Base-by-base conservation (phyloP, 2,888 invertebrate genomes). In the Drosophila prostipennis region DNA sequence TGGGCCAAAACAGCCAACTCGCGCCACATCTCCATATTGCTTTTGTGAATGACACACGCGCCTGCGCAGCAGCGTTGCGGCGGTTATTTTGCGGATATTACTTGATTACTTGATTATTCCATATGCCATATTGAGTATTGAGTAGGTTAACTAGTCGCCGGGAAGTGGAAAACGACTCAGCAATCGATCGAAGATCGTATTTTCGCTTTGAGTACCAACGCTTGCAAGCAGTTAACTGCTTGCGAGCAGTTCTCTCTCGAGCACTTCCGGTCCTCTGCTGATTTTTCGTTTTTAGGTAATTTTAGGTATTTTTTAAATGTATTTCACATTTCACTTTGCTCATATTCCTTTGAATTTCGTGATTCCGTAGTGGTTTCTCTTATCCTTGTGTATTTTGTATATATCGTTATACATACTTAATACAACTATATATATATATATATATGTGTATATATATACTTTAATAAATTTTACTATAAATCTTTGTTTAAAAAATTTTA, bases 391-490 rank as follows among this genome's bases (percentile, higher is more conserved):
- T 67, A 55, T 53, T 65, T 32, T 77, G 64, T 74, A 64, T 76
- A 72, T 60, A 37, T 56, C 43, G 56, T 69, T 72, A 72, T 55
- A 48, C 42, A 67, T 58, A 55, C 42, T 19, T 54, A 63, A 56
- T 49, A 43, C n/a, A 14, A 46, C 36, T 63, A 65, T 70, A 32
- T 34, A 23, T 55, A 34, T 65, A 65, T 70, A 51, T 42, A 67
- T 55, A 60, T 78, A 65, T 78, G 72, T 26, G 3, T 77, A 76
- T 26, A 26, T 26, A 6, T 29, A 29, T 29, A 29, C 74, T 59
- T 73, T 85, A 70, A 83, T 83, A 86, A 86, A 86, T 83, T 83
- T 83, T 74, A 86, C 81, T 85, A 81, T 82, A 82, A 80, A 80
- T 78, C 83, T 77, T 80, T 68, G 59, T 75, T 80, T 83, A 78